Base-by-base conservation (phyloP, 2,797 vertebrate species). In the Malacoraja senta region DNA sequence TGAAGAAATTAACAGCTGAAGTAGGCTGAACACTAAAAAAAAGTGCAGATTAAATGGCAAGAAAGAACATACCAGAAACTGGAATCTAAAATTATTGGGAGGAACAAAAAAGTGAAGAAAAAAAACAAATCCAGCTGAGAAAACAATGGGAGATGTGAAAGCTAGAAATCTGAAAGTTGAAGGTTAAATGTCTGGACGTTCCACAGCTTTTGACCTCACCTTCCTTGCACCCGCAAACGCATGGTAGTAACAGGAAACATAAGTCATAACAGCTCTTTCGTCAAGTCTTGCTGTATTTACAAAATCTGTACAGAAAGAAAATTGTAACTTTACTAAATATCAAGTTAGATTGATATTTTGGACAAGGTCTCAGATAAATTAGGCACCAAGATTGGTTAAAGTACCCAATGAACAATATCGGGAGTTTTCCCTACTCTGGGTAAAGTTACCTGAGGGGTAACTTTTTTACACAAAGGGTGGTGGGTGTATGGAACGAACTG, bases 231-330 rank as follows among this genome's bases (percentile, higher is more conserved):
- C 96, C 94, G 95, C 94, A 95, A 96, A 96, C 93, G 95, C 95
- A 95, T 95, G 94, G 95, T 94, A 96, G 94, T 95, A 96, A 96
- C 95, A 95, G 94, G 95, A 96, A 93, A 96, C 94, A 95, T 95
- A 95, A 94, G 95, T 96, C 95, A 97, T 95, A 94, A 96, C 83
- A 94, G 95, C 68, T 95, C 94, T 96, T 95, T 96, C 96, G 94
- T 96, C 95, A 38, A 96, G 95, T 94, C 95, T 96, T 95, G 94
- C 95, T 94, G 94, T 94, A 84, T 95, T 94, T 95, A 95, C 95
- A 95, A 96, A 80, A 95, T 96, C 95, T 96, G 94, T 94, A 93
- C 94, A 93, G 94, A 95, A 95, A 96, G 94, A 95, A 95, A 93
- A 95, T 93, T 93, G 93, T 95, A 95, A 95, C 94, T 94, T 95